Conservation (phyloP, 2,797 vertebrate species). For the Ataeniobius toweri region DNA sequence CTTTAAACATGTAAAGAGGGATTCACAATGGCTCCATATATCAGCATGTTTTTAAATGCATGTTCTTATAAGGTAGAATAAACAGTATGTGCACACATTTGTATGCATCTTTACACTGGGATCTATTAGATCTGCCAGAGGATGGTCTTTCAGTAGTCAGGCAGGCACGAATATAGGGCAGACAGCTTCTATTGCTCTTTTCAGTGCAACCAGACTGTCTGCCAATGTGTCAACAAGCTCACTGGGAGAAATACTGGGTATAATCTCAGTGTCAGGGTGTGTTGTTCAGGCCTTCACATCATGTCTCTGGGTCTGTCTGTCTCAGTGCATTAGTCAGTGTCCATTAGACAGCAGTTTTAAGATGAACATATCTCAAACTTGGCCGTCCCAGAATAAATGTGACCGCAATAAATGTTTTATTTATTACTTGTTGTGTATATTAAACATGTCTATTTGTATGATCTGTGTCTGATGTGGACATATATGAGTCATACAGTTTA, state of each 20-base stretch:
- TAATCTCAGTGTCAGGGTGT: constrained; percentile 37
- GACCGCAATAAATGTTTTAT: constrained; percentile 6
- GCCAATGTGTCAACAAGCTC: constrained; percentile 44
- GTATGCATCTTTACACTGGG: background rate
- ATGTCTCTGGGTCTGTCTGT: constrained; percentile 27
- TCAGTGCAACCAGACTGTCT: constrained; percentile 37
- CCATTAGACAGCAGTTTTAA: constrained; percentile 26
- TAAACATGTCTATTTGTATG: background rate
- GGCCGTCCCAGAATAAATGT: constrained; percentile 1
- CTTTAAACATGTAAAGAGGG: background rate
- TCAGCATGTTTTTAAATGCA: background rate
- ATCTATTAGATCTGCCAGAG: background rate
- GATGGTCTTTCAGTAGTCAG: constrained; percentile 9
- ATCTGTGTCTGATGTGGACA: background rate
- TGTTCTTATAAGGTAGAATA: background rate
- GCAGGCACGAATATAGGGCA: constrained; percentile 18
- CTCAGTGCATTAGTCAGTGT: constrained; percentile 23
- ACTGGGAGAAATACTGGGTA: constrained; percentile 42
- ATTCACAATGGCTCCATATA: background rate
- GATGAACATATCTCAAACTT: background rate
- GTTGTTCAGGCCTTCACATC: constrained; percentile 11
- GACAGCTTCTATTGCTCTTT: constrained; percentile 62
- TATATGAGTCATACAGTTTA: background rate
- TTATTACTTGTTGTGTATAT: constrained; percentile 4
- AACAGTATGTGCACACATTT: background rate